These are phyloP conservation scores for Scylla paramamosain DNA, from an alignment of 1,140 invertebrate species.

Conservation along the genomic window DNA sequence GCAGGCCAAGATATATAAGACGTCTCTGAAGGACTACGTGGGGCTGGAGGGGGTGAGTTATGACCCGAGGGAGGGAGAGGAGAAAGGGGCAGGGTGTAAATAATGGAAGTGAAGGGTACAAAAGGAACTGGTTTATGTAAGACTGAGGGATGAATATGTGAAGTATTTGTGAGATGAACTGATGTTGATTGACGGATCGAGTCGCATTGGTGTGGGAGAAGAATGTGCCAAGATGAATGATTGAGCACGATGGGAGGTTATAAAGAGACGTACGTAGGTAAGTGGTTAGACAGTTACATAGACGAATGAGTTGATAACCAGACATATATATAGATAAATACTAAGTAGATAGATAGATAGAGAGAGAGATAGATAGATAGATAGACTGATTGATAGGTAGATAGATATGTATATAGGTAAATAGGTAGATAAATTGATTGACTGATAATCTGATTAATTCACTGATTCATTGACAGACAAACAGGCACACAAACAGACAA, in stretches of 20 bases:
- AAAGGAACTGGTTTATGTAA: background rate
- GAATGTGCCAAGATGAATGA: too few relatives aligned
- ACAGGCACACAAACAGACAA: constrained; percentile 36
- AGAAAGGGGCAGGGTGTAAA: background rate
- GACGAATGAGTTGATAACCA: too few relatives aligned
- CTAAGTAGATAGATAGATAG: too few relatives aligned
- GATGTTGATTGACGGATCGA: background rate
- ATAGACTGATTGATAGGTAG: constrained; percentile 34
- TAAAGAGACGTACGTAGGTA: too few relatives aligned
- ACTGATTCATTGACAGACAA: constrained; percentile 1
- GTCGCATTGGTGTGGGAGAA: background rate
- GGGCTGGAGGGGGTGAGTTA: constrained; percentile 79
- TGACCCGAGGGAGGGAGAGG: background rate
- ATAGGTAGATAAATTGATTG: background rate
- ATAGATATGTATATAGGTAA: background rate
- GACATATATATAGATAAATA: too few relatives aligned
- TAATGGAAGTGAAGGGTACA: background rate
- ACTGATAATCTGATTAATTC: background rate
- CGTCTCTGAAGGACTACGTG: constrained; percentile 79
- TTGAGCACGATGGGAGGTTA: too few relatives aligned
- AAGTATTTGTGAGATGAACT: background rate
- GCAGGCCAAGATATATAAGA: constrained; percentile 78
- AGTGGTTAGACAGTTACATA: too few relatives aligned
- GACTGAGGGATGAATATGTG: background rate
- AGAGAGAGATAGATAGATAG: too few relatives aligned